Percentiles rank a stretch among this genome's conserved stretches.
phyloP scores from a whole-genome alignment of 2,797 vertebrate genomes.

The Triplophysa bombifrons region DNA sequence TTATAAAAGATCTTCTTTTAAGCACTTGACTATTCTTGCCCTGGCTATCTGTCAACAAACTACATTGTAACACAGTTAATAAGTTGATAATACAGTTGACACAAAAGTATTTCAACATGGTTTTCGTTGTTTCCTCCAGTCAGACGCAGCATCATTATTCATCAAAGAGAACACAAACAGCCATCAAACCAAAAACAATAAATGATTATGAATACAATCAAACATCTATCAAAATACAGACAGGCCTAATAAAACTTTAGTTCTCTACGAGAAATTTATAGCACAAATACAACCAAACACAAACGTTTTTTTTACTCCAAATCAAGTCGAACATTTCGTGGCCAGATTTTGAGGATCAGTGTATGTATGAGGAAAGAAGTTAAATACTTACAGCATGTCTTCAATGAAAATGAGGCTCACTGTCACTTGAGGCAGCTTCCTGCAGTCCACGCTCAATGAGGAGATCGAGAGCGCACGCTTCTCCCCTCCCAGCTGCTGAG shows the following conservation, averaged over 20 bases:
- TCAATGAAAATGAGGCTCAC: slow-evolving; percentile 49
- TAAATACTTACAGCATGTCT: slow-evolving; percentile 52
- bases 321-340: slow-evolving; percentile 15
- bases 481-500: slow-evolving; percentile 47
- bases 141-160: neutral
- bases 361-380: slow-evolving; percentile 41
- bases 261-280: neutral
- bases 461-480: slow-evolving; percentile 21
- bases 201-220: neutral
- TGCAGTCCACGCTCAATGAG: slow-evolving; percentile 38
- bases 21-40: no score
- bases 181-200: neutral
- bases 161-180: neutral
- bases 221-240: neutral
- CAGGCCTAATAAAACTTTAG: neutral
- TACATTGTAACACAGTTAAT: neutral
- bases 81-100: neutral
- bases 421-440: slow-evolving; percentile 45
- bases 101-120: neutral
- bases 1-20: neutral
- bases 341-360: slow-evolving; percentile 24
- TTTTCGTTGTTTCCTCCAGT: neutral
- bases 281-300: slow-evolving; percentile 2
- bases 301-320: neutral
- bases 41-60: neutral